Percentiles rank a stretch among this genome's conserved stretches.
These are phyloP conservation scores for Pycnomerus fuliginosus DNA, from an alignment of 2,888 invertebrate species.

Conservation along the genomic window DNA sequence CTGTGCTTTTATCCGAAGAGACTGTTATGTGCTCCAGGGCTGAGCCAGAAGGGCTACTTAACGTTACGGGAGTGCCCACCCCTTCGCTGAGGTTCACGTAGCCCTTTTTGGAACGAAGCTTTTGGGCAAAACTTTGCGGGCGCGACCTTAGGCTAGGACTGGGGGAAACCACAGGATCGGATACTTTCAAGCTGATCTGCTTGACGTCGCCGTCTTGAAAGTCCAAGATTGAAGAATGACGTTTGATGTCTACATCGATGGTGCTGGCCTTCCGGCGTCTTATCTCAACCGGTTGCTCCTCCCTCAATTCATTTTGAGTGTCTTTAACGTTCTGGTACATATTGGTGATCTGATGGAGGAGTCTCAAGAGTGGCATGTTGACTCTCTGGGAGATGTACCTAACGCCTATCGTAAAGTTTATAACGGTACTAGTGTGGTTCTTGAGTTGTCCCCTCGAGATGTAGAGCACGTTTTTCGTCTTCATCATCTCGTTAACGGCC, in stretches of 20 bases:
- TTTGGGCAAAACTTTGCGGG: conserved; percentile 87
- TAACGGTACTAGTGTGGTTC: conserved; percentile 87
- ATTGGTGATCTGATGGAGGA: conserved; percentile 93
- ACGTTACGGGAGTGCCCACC: conserved; percentile 67
- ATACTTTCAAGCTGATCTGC: conserved; percentile 51
- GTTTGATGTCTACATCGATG: conserved; percentile 56
- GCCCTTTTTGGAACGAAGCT: conserved; percentile 80
- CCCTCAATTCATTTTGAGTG: conserved; percentile 86
- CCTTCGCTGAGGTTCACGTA: conserved; percentile 82
- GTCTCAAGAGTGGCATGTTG: conserved; percentile 90
- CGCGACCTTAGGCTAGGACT: conserved; percentile 61
- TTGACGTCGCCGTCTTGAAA: conserved; percentile 56
- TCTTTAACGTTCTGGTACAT: conserved; percentile 98
- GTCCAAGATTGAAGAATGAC: conserved; percentile 63
- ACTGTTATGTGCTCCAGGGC: conserved; percentile 57
- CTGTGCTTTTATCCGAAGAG: conserved; percentile 55
- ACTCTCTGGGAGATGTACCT: conserved; percentile 93
- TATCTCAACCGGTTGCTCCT: conserved; percentile 60
- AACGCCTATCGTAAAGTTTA: conserved; percentile 78
- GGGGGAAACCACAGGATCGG: conserved; percentile 55
- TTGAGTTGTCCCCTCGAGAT: conserved; percentile 85
- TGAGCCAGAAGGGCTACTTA: conserved; percentile 62
- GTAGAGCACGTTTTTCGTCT: conserved; percentile 80
- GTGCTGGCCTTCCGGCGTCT: conserved; percentile 49
- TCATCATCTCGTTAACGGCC: conserved; percentile 81